phyloP scores from a whole-genome alignment of 2,113 vertebrate species.

The Murina feae region DNA sequence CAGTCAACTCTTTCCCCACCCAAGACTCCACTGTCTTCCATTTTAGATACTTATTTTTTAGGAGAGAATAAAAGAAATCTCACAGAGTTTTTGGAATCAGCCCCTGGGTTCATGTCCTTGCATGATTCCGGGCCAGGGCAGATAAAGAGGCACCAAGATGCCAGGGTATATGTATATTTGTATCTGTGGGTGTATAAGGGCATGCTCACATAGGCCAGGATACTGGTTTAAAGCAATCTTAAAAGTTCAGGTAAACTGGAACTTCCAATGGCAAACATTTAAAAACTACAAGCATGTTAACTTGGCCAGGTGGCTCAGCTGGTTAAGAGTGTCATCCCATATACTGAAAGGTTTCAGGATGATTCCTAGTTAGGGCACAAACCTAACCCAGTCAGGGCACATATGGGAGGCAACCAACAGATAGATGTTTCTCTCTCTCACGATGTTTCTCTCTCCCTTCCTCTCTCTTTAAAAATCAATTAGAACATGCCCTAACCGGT shows the following conservation, averaged over 20 bases:
- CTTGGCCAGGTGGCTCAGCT: neutral
- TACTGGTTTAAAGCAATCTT: conserved; percentile 24
- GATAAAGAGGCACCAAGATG: neutral
- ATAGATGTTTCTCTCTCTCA: neutral
- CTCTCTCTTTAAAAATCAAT: neutral
- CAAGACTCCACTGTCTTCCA: neutral
- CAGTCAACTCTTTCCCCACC: neutral
- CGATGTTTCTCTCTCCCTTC: neutral
- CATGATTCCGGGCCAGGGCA: neutral
- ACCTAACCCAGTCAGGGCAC: neutral
- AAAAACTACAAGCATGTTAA: neutral
- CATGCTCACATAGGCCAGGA: neutral
- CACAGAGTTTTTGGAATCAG: neutral
- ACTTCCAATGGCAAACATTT: conserved; percentile 23
- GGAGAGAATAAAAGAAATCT: conserved; percentile 13
- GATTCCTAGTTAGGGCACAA: neutral
- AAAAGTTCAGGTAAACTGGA: neutral
- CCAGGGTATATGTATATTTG: neutral
- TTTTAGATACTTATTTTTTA: neutral
- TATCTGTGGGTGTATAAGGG: neutral
- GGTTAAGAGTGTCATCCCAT: neutral
- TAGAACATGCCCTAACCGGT: no score
- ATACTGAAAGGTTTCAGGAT: neutral
- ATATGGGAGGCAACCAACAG: neutral
- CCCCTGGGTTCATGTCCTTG: neutral